Conservation (phyloP, 2,797 vertebrate species). For the Gastrophryne carolinensis region DNA sequence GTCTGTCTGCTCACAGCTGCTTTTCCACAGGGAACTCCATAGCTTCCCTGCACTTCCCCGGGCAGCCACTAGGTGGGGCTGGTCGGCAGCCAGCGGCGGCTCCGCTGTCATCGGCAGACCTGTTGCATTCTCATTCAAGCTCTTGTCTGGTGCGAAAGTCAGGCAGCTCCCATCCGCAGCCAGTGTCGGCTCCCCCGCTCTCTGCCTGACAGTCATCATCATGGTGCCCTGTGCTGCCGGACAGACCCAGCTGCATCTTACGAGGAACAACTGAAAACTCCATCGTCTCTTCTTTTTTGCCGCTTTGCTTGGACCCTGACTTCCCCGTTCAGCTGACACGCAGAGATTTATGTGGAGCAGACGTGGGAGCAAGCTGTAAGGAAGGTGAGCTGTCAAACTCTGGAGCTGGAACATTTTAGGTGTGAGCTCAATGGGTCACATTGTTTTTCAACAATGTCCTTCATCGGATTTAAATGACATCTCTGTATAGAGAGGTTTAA, state of each 20-base stretch:
- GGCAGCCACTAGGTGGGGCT: conserved; percentile 37
- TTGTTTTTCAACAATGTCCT: too few relatives aligned
- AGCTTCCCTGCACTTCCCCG: conserved; percentile 14
- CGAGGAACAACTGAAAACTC: conserved; percentile 16
- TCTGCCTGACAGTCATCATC: background rate
- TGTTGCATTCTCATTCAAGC: conserved; percentile 47
- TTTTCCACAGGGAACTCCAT: conserved; percentile 47
- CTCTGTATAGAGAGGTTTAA: too few relatives aligned
- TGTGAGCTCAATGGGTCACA: too few relatives aligned
- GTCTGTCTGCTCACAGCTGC: conserved; percentile 50
- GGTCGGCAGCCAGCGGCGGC: background rate
- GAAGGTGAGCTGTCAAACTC: conserved; percentile 39
- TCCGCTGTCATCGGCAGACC: conserved; percentile 33
- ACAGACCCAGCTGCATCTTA: conserved; percentile 1
- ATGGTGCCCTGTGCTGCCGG: background rate
- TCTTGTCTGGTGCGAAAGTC: conserved; percentile 39
- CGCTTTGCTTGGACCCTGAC: background rate
- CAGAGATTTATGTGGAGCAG: background rate
- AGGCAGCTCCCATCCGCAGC: conserved; percentile 31
- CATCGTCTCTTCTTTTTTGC: background rate
- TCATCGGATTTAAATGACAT: too few relatives aligned
- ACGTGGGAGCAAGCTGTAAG: background rate
- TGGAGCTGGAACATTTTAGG: background rate
- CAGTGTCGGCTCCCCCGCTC: conserved; percentile 17
- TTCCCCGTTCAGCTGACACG: background rate